A percentile compares a stretch with the other conserved stretches of the same genome.
Conservation (phyloP, 2,888 invertebrate genomes). For the Pomacea canaliculata region DNA sequence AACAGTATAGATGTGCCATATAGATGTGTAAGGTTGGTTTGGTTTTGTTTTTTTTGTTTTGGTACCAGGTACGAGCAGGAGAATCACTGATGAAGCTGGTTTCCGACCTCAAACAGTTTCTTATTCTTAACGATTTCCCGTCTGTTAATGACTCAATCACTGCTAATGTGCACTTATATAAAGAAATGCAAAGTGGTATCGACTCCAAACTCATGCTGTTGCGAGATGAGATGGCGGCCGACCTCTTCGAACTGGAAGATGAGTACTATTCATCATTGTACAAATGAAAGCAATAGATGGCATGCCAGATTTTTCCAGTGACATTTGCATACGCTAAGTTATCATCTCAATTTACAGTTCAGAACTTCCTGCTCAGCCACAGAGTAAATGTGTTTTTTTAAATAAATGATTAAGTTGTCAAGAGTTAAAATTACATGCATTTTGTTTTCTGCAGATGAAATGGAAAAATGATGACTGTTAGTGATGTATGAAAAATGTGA, state of each 20-base stretch:
- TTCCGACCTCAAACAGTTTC: constrained; percentile 96
- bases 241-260: constrained; percentile 91
- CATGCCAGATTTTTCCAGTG: no score
- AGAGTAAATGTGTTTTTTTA: no score
- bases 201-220: constrained; percentile 93
- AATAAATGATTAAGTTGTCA: no score
- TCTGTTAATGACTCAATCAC: constrained; percentile 97
- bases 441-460: no score
- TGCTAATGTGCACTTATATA: constrained; percentile 90
- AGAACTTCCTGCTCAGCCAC: no score
- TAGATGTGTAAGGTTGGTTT: no score
- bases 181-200: constrained; percentile 90
- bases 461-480: no score
- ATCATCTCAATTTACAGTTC: no score
- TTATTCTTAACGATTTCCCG: constrained; percentile 97
- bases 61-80: constrained; percentile 84
- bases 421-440: no score
- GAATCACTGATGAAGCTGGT: constrained; percentile 97
- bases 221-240: constrained; percentile 94
- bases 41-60: neutral
- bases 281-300: constrained; percentile 46
- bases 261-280: constrained; percentile 81
- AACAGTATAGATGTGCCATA: no score
- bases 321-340: no score
- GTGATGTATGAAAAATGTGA: no score